A percentile compares a stretch with the other conserved stretches of the same genome.
These are phyloP conservation scores for Bubo scandiacus DNA, from an alignment of 2,113 vertebrate genomes.

Conservation along the genomic window DNA sequence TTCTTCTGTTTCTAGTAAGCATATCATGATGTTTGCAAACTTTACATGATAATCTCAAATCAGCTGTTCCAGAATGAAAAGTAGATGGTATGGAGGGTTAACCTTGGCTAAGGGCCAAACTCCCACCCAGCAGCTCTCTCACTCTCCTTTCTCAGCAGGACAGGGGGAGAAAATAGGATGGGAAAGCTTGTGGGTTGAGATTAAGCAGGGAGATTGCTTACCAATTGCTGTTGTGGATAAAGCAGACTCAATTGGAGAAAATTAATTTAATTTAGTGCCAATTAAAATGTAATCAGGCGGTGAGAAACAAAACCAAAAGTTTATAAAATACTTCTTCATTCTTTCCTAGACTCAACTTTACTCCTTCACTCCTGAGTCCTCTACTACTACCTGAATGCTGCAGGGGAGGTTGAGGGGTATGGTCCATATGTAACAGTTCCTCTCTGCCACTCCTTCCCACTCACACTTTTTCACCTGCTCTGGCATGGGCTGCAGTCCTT, in stretches of 20 bases:
- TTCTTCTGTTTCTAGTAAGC: background rate
- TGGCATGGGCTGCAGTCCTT: background rate
- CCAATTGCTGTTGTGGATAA: background rate
- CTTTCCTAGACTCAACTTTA: background rate
- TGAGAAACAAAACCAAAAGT: background rate
- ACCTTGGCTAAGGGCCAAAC: background rate
- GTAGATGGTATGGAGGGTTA: background rate
- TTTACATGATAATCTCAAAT: background rate
- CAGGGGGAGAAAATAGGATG: background rate
- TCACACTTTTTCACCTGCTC: background rate
- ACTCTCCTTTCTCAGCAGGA: background rate
- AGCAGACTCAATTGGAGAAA: background rate
- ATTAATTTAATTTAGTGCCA: background rate
- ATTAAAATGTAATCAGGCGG: background rate
- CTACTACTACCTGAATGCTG: background rate
- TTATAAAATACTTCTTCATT: background rate
- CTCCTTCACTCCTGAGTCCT: background rate
- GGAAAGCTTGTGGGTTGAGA: background rate
- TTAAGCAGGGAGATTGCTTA: background rate
- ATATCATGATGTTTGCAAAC: background rate
- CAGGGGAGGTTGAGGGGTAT: background rate
- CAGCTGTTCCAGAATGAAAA: background rate
- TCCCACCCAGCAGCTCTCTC: background rate
- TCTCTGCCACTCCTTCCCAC: background rate
- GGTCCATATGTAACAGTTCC: background rate